Percentiles rank a stretch among this genome's conserved stretches.
Conservation (phyloP, 2,113 vertebrate genomes). For the Ammodytes marinus region DNA sequence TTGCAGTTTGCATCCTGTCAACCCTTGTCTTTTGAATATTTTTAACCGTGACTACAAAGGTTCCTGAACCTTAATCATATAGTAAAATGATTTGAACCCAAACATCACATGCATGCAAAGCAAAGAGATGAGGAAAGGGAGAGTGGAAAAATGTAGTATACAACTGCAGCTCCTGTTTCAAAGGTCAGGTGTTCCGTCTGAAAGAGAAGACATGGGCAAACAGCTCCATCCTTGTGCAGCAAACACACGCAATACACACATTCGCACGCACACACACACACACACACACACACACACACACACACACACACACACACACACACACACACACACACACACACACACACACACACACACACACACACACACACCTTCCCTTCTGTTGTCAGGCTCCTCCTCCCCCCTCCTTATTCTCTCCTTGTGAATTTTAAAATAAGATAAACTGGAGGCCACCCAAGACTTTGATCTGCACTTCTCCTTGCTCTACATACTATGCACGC, state of each 20-base stretch:
- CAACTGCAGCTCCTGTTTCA: background rate
- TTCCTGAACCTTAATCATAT: background rate
- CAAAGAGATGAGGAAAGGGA: too few relatives aligned
- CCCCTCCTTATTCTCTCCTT: background rate
- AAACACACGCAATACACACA: too few relatives aligned
- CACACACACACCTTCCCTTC: background rate
- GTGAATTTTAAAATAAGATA: conserved; percentile 19
- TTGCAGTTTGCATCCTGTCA: too few relatives aligned
- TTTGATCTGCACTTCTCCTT: conserved; percentile 19
- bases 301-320: background rate
- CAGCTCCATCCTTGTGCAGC: conserved; percentile 12
- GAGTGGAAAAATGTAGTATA: too few relatives aligned
- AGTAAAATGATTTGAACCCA: background rate
- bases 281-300: background rate
- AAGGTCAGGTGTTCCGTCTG: conserved; percentile 40
- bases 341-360: background rate
- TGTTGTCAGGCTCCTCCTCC: background rate
- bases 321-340: background rate
- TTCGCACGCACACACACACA: background rate
- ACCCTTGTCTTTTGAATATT: too few relatives aligned
- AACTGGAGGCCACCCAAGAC: conserved; percentile 16
- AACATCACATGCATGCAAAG: background rate
- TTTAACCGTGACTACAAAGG: too few relatives aligned
- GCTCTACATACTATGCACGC: background rate
- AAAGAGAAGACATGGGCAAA: conserved; percentile 14